These are phyloP conservation scores for Erithacus rubecula DNA, from an alignment of 2,797 vertebrate species.

Conservation along the genomic window DNA sequence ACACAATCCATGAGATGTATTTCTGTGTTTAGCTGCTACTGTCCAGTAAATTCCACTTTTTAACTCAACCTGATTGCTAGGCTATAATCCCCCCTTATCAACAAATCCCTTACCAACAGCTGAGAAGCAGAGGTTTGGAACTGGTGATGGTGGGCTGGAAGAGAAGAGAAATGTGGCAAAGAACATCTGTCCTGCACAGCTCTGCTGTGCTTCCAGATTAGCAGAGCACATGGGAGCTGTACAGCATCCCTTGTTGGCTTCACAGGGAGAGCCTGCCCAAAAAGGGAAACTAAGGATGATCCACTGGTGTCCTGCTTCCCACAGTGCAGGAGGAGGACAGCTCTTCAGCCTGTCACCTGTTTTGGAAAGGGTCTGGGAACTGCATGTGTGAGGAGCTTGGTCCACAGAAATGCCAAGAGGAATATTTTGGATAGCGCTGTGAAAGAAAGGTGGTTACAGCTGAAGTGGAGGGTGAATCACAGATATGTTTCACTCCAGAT, in stretches of 20 bases:
- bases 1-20: neutral
- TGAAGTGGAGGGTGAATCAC: neutral
- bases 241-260: neutral
- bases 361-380: neutral
- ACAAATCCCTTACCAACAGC: neutral
- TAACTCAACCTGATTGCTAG: neutral
- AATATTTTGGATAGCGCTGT: neutral
- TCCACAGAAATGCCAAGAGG: neutral
- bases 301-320: neutral
- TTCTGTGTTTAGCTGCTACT: slow-evolving; percentile 8
- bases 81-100: slow-evolving; percentile 17
- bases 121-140: slow-evolving; percentile 2
- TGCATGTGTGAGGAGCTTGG: neutral
- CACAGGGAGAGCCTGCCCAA: neutral
- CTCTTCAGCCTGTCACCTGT: neutral
- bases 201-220: neutral
- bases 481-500: neutral
- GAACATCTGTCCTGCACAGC: slow-evolving; percentile 2
- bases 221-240: neutral
- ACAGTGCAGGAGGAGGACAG: neutral
- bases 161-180: neutral
- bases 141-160: neutral
- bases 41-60: slow-evolving; percentile 13
- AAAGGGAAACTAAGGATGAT: neutral
- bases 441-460: neutral